Percentiles rank a stretch among this genome's conserved stretches.
Conservation (phyloP, 2,113 vertebrate species). For the Cottus gobio region DNA sequence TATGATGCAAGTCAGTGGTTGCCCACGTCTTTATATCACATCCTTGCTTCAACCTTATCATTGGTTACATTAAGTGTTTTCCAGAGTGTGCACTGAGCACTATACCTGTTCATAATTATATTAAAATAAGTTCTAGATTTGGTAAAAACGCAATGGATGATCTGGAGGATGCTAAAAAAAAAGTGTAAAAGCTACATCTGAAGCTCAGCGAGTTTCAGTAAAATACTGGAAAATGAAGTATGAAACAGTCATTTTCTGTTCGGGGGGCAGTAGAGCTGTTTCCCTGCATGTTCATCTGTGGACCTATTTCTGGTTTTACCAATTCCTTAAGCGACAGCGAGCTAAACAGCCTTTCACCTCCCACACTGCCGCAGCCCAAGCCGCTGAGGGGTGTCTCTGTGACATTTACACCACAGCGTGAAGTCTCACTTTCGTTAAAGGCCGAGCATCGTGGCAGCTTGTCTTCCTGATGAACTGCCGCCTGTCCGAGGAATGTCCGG, state of each 20-base stretch:
- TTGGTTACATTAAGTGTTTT: background rate
- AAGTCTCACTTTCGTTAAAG: constrained; percentile 29
- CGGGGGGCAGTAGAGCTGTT: background rate
- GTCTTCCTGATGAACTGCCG: background rate
- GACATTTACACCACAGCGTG: constrained; percentile 35
- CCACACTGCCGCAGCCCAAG: background rate
- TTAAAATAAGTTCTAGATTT: too few species aligned
- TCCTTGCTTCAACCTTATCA: background rate
- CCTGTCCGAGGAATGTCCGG: background rate
- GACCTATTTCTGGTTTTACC: background rate
- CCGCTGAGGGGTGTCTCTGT: constrained; percentile 8
- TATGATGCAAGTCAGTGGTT: background rate
- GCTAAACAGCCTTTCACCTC: constrained; percentile 30
- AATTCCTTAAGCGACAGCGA: constrained; percentile 8
- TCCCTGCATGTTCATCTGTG: background rate
- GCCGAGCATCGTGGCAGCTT: constrained; percentile 13
- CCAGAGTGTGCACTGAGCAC: background rate
- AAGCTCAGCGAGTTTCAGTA: background rate
- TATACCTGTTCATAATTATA: too few species aligned
- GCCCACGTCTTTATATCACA: background rate
- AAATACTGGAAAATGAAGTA: background rate
- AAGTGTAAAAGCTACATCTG: background rate
- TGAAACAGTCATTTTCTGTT: background rate
- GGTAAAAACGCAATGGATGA: background rate
- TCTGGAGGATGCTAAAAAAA: background rate